phyloP scores from a whole-genome alignment of 2,113 vertebrate species.

The Dolichotis patagonum region DNA sequence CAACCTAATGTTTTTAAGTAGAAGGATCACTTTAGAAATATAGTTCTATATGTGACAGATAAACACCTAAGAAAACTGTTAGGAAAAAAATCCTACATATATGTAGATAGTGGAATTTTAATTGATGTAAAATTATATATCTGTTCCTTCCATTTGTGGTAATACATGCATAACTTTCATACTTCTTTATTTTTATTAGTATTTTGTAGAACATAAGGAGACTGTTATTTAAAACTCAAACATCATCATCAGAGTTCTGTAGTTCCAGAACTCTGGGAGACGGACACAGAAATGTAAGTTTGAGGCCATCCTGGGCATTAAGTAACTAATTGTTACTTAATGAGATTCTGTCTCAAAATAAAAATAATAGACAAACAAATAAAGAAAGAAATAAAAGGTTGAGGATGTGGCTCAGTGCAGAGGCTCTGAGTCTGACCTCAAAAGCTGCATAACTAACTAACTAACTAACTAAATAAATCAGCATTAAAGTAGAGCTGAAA shows the following conservation, averaged over 20 bases:
- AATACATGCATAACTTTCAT: background rate
- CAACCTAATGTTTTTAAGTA: background rate
- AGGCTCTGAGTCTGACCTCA: too few relatives aligned
- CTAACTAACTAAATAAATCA: background rate
- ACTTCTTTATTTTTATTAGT: conserved; percentile 25
- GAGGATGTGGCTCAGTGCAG: background rate
- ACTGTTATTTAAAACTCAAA: background rate
- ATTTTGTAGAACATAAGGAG: conserved; percentile 14
- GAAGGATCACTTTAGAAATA: background rate
- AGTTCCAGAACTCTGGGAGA: background rate
- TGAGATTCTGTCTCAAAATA: background rate
- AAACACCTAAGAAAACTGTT: background rate
- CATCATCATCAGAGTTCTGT: background rate
- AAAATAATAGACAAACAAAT: background rate
- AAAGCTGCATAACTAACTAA: background rate
- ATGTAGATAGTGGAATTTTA: background rate
- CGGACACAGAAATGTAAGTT: background rate
- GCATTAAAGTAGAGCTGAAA: background rate
- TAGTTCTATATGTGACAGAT: background rate
- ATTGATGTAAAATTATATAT: background rate
- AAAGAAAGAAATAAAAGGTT: background rate
- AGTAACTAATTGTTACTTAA: background rate
- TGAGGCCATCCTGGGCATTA: background rate
- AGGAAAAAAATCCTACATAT: background rate
- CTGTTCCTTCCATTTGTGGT: background rate